Evolutionary conservation across 2,888 invertebrate species (phyloP), one percentile per base, ranked within the genome.

Genomic region (Lottia gigantea): DNA sequence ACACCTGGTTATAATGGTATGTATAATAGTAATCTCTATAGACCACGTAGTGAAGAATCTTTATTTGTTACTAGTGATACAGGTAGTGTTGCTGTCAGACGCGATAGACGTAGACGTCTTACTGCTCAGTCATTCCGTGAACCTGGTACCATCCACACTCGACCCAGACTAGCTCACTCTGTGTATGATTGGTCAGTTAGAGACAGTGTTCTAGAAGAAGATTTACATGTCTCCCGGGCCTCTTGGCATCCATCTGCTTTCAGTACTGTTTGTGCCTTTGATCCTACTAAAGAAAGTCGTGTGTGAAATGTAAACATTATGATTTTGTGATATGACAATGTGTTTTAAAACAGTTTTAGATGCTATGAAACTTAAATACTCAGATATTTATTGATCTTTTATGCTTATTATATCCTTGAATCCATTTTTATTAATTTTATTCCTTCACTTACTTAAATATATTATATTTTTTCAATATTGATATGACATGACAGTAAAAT

Each of bases 1-100:
- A 63, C 66, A 64, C 67, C 77, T 64, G 71, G 80, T 67, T 78
- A 76, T 67, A 81, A 84, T 76, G 84, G 84, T 84, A 83, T 72
- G 82, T 83, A 80, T 78, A 72, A 74, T 75, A 67, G 72, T 49
- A 66, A 47, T 68, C 49, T 55, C 19, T 55, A 55, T 55, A 19
- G 55, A 23, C 55, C 55, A 11, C 19, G 19, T 23, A 55, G 55
- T 55, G 55, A 55, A 23, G 55, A 55, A 23, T 55, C 55, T 14
- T 23, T 55, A 19, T 55, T 55, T 55, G 14, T 55, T 55, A 55
- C 55, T 55, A 55, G 55, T 55, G 55, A 55, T 55, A 55, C 55
- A 55, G 55, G 55, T 55, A 55, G 55, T 14, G 8, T 55, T 2
- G 55, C 55, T 23, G 23, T 55, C 4, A 19, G 55, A 19, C 19